These are phyloP conservation scores for Benitochromis conjunctus DNA, from an alignment of 2,113 vertebrate species.

Conservation along the genomic window DNA sequence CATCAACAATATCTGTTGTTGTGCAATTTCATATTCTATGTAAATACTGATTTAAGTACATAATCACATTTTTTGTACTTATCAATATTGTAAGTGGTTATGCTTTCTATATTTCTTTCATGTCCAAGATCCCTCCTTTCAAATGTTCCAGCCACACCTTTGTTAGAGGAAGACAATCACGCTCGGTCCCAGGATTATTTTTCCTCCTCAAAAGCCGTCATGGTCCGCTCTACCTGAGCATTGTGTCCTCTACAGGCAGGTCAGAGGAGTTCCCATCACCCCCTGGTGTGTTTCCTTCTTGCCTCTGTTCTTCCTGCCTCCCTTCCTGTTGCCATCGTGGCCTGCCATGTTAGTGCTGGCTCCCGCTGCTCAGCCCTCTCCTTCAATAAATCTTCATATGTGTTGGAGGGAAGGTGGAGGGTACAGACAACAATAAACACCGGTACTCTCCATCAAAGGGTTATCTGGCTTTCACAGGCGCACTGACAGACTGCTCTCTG, in stretches of 20 bases:
- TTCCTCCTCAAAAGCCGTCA: slow-evolving; percentile 32
- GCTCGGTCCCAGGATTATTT: slow-evolving; percentile 44
- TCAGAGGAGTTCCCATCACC: slow-evolving; percentile 56
- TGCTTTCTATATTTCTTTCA: background rate
- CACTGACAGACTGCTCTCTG: slow-evolving; percentile 64
- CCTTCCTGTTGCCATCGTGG: slow-evolving; percentile 65
- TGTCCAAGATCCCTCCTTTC: background rate
- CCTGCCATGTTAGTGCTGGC: slow-evolving; percentile 67
- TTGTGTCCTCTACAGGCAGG: slow-evolving; percentile 55
- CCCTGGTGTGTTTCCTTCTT: slow-evolving; percentile 50
- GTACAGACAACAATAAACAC: slow-evolving; percentile 73
- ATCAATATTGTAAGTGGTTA: background rate
- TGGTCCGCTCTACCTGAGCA: slow-evolving; percentile 36
- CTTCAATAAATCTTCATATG: slow-evolving; percentile 75
- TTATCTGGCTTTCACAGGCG: slow-evolving; percentile 75
- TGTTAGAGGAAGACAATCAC: slow-evolving; percentile 30
- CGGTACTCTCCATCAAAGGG: slow-evolving; percentile 73
- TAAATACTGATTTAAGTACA: background rate
- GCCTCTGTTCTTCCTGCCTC: slow-evolving; percentile 59
- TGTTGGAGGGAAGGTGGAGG: slow-evolving; percentile 69
- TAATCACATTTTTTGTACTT: background rate
- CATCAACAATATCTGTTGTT: background rate
- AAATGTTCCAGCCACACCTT: slow-evolving; percentile 19
- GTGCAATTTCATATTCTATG: background rate
- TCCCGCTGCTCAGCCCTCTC: slow-evolving; percentile 63